Evolutionary conservation across 2,888 invertebrate species (phyloP), one percentile per base, ranked within the genome.

Genomic region (Lasioglossum morio): DNA sequence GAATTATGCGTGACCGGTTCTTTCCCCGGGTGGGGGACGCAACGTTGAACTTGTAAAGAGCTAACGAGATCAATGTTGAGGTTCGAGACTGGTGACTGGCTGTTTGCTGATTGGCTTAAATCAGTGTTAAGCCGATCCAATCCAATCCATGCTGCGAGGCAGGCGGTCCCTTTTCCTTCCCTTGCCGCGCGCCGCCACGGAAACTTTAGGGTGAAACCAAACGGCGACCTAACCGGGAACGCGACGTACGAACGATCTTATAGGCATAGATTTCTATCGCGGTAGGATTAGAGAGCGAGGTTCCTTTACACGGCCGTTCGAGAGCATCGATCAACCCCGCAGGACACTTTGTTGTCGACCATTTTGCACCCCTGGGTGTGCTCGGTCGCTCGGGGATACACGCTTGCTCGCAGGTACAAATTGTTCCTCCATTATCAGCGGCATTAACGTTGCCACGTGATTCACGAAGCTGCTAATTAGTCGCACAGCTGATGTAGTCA

Each of bases 31-130:
- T 81, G 88, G 86, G 90, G 86, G 91, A 93, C 93, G 94, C 93
- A 94, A 94, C 94, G 94, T 93, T 94, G 94, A 94, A 94, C 93
- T 93, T 93, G 93, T 93, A 94, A 87, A 94, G 93, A 93, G 91
- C 93, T 95, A 95, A 95, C 95, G 92, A 95, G 95, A 95, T 95
- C 94, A 95, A 92, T 89, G 92, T 91, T 89, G 91, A 93, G 92
- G 92, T 92, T 92, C 92, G 90, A 92, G 88, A 92, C 92, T 92
- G 93, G 93, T 92, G 93, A 92, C 93, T 92, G 92, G 88, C 90
- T 95, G 94, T 95, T 95, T 95, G 92, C 93, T 92, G 94, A 95
- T 95, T 95, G 95, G 95, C 95, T 95, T 95, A 95, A 95, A 95
- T 95, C 95, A 94, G 91, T 94, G 94, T 90, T 95, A 95, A 95